Percentiles rank a stretch among this genome's conserved stretches.
Conservation (phyloP, 2,888 invertebrate genomes). For the Aricia artaxerxes region DNA sequence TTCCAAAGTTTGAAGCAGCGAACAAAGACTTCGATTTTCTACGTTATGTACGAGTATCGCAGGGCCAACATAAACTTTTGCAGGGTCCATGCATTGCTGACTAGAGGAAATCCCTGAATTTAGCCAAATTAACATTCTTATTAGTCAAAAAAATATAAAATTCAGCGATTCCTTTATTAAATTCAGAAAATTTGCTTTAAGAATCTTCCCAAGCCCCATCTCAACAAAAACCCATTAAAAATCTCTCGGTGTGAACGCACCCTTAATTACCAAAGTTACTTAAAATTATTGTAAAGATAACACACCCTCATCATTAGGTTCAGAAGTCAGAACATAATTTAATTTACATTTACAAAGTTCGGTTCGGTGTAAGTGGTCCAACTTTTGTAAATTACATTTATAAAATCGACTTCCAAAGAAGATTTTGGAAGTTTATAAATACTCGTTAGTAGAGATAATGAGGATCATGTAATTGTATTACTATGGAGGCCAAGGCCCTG, state of each 20-base stretch:
- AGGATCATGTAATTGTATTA: neutral
- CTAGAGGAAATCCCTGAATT: too few relatives aligned
- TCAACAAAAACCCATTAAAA: neutral
- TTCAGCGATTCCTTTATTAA: too few relatives aligned
- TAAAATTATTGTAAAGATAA: slow-evolving; percentile 7
- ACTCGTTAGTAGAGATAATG: neutral
- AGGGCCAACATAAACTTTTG: too few relatives aligned
- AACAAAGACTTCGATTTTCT: too few relatives aligned
- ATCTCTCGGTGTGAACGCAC: neutral
- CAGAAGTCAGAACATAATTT: slow-evolving; percentile 3
- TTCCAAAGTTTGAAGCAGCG: too few relatives aligned
- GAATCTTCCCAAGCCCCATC: neutral
- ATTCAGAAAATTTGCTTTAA: too few relatives aligned
- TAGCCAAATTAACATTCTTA: too few relatives aligned
- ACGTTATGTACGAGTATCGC: too few relatives aligned
- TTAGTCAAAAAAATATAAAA: too few relatives aligned
- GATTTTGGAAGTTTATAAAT: neutral
- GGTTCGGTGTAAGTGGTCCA: neutral
- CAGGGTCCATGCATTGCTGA: too few relatives aligned
- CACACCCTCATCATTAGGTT: slow-evolving; percentile 9
- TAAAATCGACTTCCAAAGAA: neutral
- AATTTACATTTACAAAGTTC: slow-evolving; percentile 19
- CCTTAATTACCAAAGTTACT: slow-evolving; percentile 10
- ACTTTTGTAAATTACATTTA: neutral
- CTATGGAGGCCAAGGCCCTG: neutral